Evolutionary conservation across 2,888 invertebrate species (phyloP).

Genomic region (Sphaerophoria taeniata): DNA sequence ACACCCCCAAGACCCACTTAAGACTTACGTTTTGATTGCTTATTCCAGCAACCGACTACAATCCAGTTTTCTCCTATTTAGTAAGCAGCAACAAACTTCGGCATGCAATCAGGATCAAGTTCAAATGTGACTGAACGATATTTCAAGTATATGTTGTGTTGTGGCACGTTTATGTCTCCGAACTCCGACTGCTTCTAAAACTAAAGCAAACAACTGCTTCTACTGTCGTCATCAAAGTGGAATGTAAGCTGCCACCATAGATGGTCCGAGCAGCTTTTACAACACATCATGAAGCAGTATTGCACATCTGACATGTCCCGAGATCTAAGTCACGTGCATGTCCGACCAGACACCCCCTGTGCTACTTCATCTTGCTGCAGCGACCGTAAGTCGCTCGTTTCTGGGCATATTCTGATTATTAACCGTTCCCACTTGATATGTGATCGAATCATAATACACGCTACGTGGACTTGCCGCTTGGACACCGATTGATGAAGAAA

Average conservation of each 20-base stretch:
- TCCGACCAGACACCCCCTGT: conserved; percentile 31
- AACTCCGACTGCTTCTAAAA: too few species aligned
- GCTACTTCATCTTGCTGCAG: conserved; percentile 62
- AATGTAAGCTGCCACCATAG: conserved; percentile 48
- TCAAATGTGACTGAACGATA: conserved; percentile 73
- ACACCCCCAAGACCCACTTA: too few species aligned
- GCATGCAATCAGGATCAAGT: conserved; percentile 67
- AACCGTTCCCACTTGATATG: conserved; percentile 14
- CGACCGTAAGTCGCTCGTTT: conserved; percentile 57
- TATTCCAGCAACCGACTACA: too few species aligned
- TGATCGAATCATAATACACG: neutral
- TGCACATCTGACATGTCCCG: conserved; percentile 58
- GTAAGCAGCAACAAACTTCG: neutral
- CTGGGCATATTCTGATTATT: conserved; percentile 70
- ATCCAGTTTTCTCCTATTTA: too few species aligned
- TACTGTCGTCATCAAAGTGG: conserved; percentile 60
- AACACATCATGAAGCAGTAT: conserved; percentile 33
- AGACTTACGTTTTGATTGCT: too few species aligned
- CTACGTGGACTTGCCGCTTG: neutral
- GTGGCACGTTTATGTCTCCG: conserved; percentile 48
- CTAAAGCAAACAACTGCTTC: neutral
- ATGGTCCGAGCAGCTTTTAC: conserved; percentile 53
- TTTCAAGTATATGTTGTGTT: conserved; percentile 39
- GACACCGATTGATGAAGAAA: conserved; percentile 45
- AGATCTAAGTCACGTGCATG: conserved; percentile 57